Conservation (phyloP, 2,797 vertebrate species). For the Acanthiza pusilla region DNA sequence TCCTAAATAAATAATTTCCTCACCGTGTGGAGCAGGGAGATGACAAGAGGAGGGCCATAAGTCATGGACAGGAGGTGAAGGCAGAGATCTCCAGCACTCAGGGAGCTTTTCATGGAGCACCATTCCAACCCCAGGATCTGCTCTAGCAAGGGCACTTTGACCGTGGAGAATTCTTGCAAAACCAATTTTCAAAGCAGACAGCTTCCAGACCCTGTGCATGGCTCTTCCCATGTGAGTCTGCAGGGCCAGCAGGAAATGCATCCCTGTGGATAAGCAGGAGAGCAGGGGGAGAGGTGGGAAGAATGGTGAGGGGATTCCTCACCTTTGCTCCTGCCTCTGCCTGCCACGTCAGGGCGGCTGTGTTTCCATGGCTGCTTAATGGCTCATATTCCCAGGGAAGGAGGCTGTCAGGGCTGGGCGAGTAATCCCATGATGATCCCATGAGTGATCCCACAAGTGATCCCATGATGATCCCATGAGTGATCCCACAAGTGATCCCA, state of each 20-base stretch:
- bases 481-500: too few species aligned
- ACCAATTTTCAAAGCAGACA: background rate
- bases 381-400: background rate
- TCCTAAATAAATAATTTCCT: conserved; percentile 17
- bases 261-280: background rate
- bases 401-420: fast-evolving
- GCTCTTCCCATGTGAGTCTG: fast-evolving
- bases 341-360: background rate
- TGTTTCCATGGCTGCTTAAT: background rate
- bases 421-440: background rate
- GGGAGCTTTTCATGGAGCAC: fast-evolving
- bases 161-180: background rate
- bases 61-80: background rate
- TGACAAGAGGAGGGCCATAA: background rate
- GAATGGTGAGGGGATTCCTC: fast-evolving
- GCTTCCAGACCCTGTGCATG: background rate
- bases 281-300: background rate
- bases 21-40: background rate
- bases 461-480: too few species aligned
- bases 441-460: too few species aligned
- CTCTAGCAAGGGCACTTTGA: background rate
- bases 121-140: background rate
- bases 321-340: background rate
- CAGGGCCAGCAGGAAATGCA: background rate
- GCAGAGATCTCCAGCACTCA: background rate